Conservation (phyloP, 2,888 invertebrate genomes). For the Dendrolimus houi region DNA sequence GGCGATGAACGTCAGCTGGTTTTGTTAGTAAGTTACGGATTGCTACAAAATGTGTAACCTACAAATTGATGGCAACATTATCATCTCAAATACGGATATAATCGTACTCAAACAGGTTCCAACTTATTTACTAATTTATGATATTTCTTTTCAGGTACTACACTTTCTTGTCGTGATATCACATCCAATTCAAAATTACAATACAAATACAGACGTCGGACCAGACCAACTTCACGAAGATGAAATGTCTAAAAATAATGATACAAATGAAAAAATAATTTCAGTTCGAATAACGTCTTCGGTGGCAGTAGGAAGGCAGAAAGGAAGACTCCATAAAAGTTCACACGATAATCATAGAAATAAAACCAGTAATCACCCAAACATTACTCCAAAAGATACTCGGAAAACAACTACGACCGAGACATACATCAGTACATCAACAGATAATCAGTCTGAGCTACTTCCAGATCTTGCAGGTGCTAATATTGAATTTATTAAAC, state of each 20-base stretch:
- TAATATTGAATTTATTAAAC: constrained; percentile 67
- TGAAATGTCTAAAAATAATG: constrained; percentile 27
- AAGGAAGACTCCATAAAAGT: constrained; percentile 26
- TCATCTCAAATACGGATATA: too few species aligned
- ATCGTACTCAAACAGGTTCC: too few species aligned
- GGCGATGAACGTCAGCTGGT: too few species aligned
- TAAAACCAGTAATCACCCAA: constrained; percentile 8
- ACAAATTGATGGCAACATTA: too few species aligned
- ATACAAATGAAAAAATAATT: constrained; percentile 60
- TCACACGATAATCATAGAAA: constrained; percentile 13
- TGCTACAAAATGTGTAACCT: too few species aligned
- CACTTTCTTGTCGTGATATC: constrained; percentile 40
- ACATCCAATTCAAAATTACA: constrained; percentile 31
- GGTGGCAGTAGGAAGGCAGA: constrained; percentile 73
- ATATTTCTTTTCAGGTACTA: constrained; percentile 48
- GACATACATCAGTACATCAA: constrained; percentile 10
- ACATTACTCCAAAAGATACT: neutral
- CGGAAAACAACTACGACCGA: constrained; percentile 10
- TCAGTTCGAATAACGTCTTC: constrained; percentile 78
- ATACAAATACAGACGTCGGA: constrained; percentile 19
- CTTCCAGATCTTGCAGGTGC: constrained; percentile 61
- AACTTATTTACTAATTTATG: neutral
- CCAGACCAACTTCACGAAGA: constrained; percentile 22
- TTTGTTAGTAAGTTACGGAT: too few species aligned
- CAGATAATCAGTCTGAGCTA: constrained; percentile 32